Conservation (phyloP, 2,797 vertebrate genomes). For the Amblyopsis hoosieri region DNA sequence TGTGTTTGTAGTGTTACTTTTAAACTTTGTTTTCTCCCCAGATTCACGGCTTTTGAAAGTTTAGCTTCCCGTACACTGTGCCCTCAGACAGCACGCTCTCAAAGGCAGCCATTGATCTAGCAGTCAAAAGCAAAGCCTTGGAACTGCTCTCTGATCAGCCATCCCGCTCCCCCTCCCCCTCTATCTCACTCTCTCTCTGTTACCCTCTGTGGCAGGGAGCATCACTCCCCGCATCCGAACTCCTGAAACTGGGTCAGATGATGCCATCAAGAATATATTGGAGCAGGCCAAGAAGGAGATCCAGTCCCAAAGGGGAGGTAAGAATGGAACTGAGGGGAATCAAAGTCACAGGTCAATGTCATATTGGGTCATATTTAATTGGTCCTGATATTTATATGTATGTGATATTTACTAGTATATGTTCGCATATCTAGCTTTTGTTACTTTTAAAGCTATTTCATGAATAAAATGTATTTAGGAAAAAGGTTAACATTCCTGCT, state of each 20-base stretch:
- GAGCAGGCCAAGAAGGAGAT: constrained; percentile 99
- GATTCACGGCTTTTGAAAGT: constrained; percentile 79
- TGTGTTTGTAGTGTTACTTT: constrained; percentile 80
- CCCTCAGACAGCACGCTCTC: constrained; percentile 79
- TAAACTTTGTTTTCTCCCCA: constrained; percentile 82
- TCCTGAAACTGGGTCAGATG: constrained; percentile 97
- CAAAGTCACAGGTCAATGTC: constrained; percentile 35
- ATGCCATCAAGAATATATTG: constrained; percentile 97
- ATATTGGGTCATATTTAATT: constrained; percentile 24
- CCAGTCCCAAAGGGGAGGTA: constrained; percentile 94
- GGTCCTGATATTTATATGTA: constrained; percentile 15
- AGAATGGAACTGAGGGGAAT: constrained; percentile 47
- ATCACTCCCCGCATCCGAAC: constrained; percentile 98
- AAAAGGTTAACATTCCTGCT: too few species aligned
- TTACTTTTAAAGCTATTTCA: too few species aligned
- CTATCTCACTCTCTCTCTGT: constrained; percentile 55
- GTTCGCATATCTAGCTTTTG: too few species aligned
- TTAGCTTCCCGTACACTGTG: constrained; percentile 78
- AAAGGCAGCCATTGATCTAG: constrained; percentile 84
- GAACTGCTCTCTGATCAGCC: constrained; percentile 82
- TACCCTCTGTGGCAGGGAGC: constrained; percentile 88
- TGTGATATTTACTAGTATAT: constrained; percentile 22
- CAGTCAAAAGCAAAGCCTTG: constrained; percentile 82
- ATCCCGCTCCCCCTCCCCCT: constrained; percentile 63
- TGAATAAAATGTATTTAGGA: too few species aligned